Evolutionary conservation across 1,140 invertebrate genomes (phyloP), one percentile per base, ranked within the genome.

Genomic region (Tachypleus tridentatus): DNA sequence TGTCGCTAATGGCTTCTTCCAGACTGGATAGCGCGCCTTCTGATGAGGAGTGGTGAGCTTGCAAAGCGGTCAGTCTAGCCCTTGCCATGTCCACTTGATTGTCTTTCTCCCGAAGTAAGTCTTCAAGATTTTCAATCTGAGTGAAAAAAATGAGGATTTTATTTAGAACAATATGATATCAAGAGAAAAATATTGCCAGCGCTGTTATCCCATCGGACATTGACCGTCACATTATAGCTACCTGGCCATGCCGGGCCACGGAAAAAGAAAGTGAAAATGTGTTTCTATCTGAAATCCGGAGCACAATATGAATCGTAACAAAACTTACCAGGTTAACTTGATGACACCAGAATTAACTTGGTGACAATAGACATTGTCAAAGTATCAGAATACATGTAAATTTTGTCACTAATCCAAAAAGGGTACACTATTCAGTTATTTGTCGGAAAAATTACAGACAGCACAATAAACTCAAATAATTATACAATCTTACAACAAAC

Each of bases 41-140:
- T 57, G 88, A 92, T 65, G 86, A 91, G 76, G 90, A 93, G 75
- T 93, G 90, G 73, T 94, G 90, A 5, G 89, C 89, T 81, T 94
- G 91, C 85, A 94, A 91, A 54, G 77, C 74, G 9, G 88, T 87
- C 8, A 95, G 76, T 63, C 93, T 83, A 10, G 91, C 88, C 69
- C 93, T 82, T 0, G 93, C 89, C 87, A 95, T 93, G 72, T 94
- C 91, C 64, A 98, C 89, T 81, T 97, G 93, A 76, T 95, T 94
- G 77, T 98, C 96, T 79, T 98, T 98, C 77, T 98, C 95, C 78
- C 95, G 94, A 7, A 98, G 81, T 59, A 96, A 81, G 75, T 97
- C 94, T 81, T 98, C 96, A 57, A 98, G 79, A 77, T 96, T 96
- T 79, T 98, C 95, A 76, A 97, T 93, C 87, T 98, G 96, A 76